Percentiles rank a stretch among this genome's conserved stretches.
Evolutionary conservation across 2,888 invertebrate genomes (phyloP).

Genomic region (Caenorhabditis wallacei): DNA sequence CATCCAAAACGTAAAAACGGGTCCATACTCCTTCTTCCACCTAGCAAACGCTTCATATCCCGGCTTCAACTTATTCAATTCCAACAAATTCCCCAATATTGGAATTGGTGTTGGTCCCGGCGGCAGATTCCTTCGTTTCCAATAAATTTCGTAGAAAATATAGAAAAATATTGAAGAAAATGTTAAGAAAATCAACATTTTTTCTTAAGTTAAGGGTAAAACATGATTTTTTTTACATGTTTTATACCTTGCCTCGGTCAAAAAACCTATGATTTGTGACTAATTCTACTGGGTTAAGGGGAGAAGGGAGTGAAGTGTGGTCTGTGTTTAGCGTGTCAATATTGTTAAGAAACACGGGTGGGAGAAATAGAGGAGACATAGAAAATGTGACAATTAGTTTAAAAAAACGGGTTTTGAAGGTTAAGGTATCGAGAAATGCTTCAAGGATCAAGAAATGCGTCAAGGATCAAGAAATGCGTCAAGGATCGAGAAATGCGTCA

Average conservation of each 20-base stretch:
- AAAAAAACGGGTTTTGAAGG: too few species aligned
- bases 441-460: background rate
- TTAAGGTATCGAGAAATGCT: background rate
- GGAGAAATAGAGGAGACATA: background rate
- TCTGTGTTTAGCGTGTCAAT: slow-evolving; percentile 17
- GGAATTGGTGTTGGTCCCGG: slow-evolving; percentile 56
- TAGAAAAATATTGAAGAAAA: slow-evolving; percentile 20
- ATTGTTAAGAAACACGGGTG: background rate
- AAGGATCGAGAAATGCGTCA: background rate
- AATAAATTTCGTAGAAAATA: slow-evolving; percentile 53
- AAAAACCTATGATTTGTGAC: slow-evolving; percentile 34
- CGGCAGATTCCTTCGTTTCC: slow-evolving; percentile 63
- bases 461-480: background rate
- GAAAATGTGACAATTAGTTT: slow-evolving; percentile 5
- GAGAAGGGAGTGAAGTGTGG: slow-evolving; percentile 3
- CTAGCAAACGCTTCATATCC: slow-evolving; percentile 44
- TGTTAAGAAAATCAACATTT: slow-evolving; percentile 38
- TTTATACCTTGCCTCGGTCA: background rate
- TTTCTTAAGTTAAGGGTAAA: background rate
- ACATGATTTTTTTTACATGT: background rate
- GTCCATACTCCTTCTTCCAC: slow-evolving; percentile 49
- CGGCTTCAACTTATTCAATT: slow-evolving; percentile 26
- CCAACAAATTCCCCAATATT: slow-evolving; percentile 46
- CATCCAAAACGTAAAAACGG: slow-evolving; percentile 54
- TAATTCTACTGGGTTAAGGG: background rate